Evolutionary conservation across 2,888 invertebrate genomes (phyloP).

Genomic region (Anoncus sp.): DNA sequence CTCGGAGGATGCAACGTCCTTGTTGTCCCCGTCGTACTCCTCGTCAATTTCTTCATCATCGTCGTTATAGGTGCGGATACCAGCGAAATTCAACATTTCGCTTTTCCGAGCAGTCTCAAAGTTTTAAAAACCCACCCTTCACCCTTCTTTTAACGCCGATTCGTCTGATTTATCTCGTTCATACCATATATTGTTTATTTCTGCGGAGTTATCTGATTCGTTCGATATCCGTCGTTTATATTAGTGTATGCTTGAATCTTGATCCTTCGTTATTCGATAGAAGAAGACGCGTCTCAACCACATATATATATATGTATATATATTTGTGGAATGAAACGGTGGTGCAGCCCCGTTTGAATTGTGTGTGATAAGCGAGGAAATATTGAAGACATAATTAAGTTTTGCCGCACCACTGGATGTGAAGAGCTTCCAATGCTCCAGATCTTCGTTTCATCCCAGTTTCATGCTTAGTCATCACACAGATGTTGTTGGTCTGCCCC

Average conservation of each 20-base stretch:
- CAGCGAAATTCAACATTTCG: background rate
- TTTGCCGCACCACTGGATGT: background rate
- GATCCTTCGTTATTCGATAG: background rate
- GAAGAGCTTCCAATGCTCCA: background rate
- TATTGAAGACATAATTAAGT: background rate
- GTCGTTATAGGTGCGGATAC: conserved; percentile 69
- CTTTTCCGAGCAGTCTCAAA: background rate
- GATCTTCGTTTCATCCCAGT: background rate
- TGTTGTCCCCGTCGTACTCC: conserved; percentile 79
- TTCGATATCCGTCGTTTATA: background rate
- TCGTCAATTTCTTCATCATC: conserved; percentile 74
- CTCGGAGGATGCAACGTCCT: conserved; percentile 81
- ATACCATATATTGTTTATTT: background rate
- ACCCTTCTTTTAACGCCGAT: background rate
- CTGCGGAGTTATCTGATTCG: background rate
- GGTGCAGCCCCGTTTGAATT: background rate
- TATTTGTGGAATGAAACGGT: background rate
- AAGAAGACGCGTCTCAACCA: background rate
- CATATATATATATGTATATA: background rate
- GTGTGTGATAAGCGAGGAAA: background rate
- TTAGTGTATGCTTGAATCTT: background rate
- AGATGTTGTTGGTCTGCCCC: background rate
- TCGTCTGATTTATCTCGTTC: background rate
- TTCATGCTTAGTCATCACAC: conserved; percentile 1
- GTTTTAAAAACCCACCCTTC: background rate